A percentile compares a stretch with the other conserved stretches of the same genome.
phyloP scores from a whole-genome alignment of 2,113 vertebrate species.

The Castor canadensis region DNA sequence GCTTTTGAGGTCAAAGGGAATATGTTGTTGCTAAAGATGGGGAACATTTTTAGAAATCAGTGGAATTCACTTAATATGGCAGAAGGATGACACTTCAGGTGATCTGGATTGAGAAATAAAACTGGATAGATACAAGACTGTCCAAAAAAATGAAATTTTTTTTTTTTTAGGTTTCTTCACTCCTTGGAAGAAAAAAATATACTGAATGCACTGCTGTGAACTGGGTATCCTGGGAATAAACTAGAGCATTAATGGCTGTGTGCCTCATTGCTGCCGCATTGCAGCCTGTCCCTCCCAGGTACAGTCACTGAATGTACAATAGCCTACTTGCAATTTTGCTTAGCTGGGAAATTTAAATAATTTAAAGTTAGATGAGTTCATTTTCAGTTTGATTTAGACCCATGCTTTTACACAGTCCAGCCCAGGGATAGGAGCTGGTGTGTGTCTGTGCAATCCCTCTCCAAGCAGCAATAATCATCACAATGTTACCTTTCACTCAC shows the following conservation, averaged over 20 bases:
- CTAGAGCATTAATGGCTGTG: not conserved
- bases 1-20: not conserved
- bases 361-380: not conserved
- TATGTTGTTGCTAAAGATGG: not conserved
- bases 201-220: not conserved
- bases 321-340: not conserved
- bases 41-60: not conserved
- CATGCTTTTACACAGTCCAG: not conserved
- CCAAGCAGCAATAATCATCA: not conserved
- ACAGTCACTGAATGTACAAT: not conserved
- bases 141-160: not conserved
- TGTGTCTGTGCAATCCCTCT: rapidly evolving
- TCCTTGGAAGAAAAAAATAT: not conserved
- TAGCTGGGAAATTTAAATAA: constrained; percentile 18
- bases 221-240: not conserved
- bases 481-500: not conserved
- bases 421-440: not conserved
- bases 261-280: not conserved
- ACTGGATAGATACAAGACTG: not conserved
- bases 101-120: not conserved
- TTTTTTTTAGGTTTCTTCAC: not conserved
- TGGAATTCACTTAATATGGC: constrained; percentile 5
- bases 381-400: constrained; percentile 19
- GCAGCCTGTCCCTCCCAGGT: not conserved
- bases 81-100: not conserved